A percentile compares a stretch with the other conserved stretches of the same genome.
phyloP scores from a whole-genome alignment of 2,888 invertebrate genomes.

The Bimastos eiseni region DNA sequence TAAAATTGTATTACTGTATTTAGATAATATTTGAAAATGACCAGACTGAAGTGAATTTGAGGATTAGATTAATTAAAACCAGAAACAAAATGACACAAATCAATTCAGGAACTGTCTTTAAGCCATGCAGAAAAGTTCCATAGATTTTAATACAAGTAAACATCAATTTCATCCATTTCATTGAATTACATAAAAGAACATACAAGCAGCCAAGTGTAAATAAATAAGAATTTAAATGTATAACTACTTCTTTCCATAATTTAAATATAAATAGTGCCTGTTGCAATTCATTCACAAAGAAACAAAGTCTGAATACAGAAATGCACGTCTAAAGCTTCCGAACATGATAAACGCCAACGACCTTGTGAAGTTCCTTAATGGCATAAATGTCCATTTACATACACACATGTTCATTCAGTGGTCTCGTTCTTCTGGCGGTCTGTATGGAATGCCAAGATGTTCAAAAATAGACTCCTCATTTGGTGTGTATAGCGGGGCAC shows the following conservation, averaged over 20 bases:
- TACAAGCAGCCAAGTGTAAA: neutral
- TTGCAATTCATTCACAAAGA: neutral
- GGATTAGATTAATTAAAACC: neutral
- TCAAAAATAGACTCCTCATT: conserved; percentile 64
- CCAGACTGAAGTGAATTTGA: neutral
- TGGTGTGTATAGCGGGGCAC: conserved; percentile 61
- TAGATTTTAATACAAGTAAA: neutral
- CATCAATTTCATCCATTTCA: neutral
- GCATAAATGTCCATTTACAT: too few relatives aligned
- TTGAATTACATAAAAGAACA: neutral
- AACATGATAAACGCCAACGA: neutral
- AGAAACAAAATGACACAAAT: neutral
- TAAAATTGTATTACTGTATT: too few relatives aligned
- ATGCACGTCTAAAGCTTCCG: neutral
- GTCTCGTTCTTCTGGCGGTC: conserved; percentile 55
- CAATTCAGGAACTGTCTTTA: neutral
- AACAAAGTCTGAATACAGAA: conserved; percentile 4
- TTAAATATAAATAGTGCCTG: neutral
- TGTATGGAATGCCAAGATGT: conserved; percentile 61
- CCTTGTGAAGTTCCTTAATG: too few relatives aligned
- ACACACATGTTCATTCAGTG: conserved; percentile 34
- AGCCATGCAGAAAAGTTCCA: neutral
- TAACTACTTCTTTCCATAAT: neutral
- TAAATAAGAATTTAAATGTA: neutral
- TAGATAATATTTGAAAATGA: neutral